Evolutionary conservation across 2,797 vertebrate genomes (phyloP).

Genomic region (Toxotes lorentzi): DNA sequence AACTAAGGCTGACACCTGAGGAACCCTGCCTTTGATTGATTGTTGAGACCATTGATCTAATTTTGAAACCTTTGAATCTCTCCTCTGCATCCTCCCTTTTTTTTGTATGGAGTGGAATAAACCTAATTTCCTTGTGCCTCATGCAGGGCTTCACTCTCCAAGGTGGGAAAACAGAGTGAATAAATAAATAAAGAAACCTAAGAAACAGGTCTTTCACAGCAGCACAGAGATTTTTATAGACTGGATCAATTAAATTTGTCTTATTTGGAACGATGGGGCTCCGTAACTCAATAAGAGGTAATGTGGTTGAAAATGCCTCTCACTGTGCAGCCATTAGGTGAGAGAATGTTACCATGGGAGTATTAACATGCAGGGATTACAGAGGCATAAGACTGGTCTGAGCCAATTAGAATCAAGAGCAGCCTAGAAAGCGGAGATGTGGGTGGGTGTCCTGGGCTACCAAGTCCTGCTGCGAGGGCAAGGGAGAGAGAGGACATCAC

Average conservation of each 20-base stretch:
- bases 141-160: conserved; percentile 78
- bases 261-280: conserved; percentile 96
- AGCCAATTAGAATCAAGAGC: conserved; percentile 83
- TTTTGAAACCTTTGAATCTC: conserved; percentile 87
- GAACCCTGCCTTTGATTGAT: conserved; percentile 86
- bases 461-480: conserved; percentile 66
- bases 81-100: conserved; percentile 79
- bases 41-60: conserved; percentile 88
- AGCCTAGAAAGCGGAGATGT: conserved; percentile 61
- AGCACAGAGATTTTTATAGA: conserved; percentile 87
- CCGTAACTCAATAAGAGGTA: conserved; percentile 96
- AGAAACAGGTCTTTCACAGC: conserved; percentile 83
- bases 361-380: conserved; percentile 86
- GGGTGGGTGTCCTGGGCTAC: conserved; percentile 65
- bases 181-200: conserved; percentile 85
- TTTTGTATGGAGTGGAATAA: conserved; percentile 81
- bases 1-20: conserved; percentile 75
- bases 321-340: conserved; percentile 91
- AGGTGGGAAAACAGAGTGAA: conserved; percentile 81
- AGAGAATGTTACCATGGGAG: conserved; percentile 82
- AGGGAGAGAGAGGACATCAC: conserved; percentile 41
- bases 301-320: conserved; percentile 94
- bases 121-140: conserved; percentile 87
- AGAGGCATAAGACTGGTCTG: conserved; percentile 71
- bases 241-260: conserved; percentile 97